Evolutionary conservation across 2,888 invertebrate genomes (phyloP), one percentile per base, ranked within the genome.

Genomic region (Notodonta dromedarius): DNA sequence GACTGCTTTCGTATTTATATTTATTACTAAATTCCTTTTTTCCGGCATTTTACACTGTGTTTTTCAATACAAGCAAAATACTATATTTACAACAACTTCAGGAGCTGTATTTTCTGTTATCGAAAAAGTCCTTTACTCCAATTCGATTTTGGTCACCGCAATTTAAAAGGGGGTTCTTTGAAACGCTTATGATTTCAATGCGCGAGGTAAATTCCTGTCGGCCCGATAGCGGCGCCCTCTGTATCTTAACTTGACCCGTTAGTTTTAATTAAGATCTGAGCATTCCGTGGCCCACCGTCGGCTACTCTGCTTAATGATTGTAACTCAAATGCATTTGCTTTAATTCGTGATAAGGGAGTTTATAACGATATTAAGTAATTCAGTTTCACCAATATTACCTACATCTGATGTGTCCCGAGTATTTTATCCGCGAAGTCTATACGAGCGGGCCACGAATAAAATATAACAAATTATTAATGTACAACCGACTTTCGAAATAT

Each of bases 161-260:
- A 46, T 46, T 46, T 5, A 44, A n/a, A 46, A 9, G 14, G 51
- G 24, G 32, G 76, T 91, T 91, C 91, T 88, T 90, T 88, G 91
- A 91, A 92, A 91, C 91, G 91, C 88, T 91, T 91, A 90, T 92
- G 92, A 91, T 90, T 91, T 90, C 90, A 85, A 88, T 86, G 91
- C 88, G 91, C 88, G 90, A 90, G 89, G 89, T 89, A 86, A 87
- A 87, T 86, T 86, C 85, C 71, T 82, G 74, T 79, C 75, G 58
- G 35, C 55, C 57, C 62, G 80, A 78, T 82, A 80, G 70, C 75
- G 67, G 74, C 76, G 73, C 73, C 70, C 70, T 72, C 76, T 70
- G 68, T 68, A 69, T 71, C 76, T 76, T 83, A 81, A 87, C 83
- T 85, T 77, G 66, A 66, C 71, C 76, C 75, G 82, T 84, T 85